phyloP scores from a whole-genome alignment of 1,140 invertebrate genomes.

The Lepidostoma basale region DNA sequence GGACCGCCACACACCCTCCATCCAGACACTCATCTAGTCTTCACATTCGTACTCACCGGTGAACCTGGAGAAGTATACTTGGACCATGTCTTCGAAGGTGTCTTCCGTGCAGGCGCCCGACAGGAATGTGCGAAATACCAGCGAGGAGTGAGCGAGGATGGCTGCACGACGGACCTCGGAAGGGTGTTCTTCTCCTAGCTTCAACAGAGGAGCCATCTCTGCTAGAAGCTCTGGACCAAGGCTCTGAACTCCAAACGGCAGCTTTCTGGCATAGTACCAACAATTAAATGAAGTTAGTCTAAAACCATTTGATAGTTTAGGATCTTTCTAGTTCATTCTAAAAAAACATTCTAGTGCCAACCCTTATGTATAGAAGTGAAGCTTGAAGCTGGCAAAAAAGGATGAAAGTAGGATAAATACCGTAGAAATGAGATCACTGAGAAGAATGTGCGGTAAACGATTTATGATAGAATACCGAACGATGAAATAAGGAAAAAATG shows the following conservation, averaged over 20 bases:
- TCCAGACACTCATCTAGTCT: neutral
- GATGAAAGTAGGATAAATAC: too few species aligned
- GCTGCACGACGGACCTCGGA: slow-evolving; percentile 69
- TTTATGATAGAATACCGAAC: too few species aligned
- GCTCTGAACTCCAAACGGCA: slow-evolving; percentile 44
- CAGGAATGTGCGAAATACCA: slow-evolving; percentile 71
- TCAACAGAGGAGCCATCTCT: slow-evolving; percentile 60
- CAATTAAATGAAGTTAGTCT: too few species aligned
- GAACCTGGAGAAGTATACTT: slow-evolving; percentile 70
- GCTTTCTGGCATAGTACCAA: neutral
- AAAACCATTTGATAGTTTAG: too few species aligned
- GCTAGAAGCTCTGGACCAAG: slow-evolving; percentile 52
- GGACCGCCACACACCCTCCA: too few species aligned
- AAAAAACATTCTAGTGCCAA: too few species aligned
- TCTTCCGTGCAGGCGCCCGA: slow-evolving; percentile 62
- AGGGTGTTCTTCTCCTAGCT: slow-evolving; percentile 49
- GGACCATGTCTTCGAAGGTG: slow-evolving; percentile 72
- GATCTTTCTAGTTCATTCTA: too few species aligned
- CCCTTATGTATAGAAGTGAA: too few species aligned
- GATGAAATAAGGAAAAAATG: too few species aligned
- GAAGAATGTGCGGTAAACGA: too few species aligned
- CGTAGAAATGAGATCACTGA: too few species aligned
- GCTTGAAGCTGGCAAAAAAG: too few species aligned
- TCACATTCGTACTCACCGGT: slow-evolving; percentile 54
- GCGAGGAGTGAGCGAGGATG: slow-evolving; percentile 70